Conservation (phyloP, 1,140 invertebrate species). For the Cydia strobilella region DNA sequence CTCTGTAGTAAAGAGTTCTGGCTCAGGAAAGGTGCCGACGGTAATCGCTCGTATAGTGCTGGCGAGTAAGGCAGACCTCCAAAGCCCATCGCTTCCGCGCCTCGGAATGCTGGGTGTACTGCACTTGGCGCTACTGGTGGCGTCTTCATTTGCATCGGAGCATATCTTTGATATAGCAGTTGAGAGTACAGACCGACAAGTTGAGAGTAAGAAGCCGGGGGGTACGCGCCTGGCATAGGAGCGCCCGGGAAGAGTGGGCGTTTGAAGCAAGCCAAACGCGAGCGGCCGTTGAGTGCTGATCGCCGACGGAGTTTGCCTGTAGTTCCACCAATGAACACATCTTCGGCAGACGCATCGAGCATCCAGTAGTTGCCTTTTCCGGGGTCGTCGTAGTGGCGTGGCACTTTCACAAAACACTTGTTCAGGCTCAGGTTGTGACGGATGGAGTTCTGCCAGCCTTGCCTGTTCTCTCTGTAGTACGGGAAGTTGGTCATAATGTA, state of each 20-base stretch:
- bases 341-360: conserved; percentile 95
- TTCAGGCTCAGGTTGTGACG: conserved; percentile 98
- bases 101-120: conserved; percentile 66
- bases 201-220: conserved; percentile 70
- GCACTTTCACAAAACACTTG: conserved; percentile 99
- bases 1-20: conserved; percentile 53
- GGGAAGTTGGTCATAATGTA: conserved; percentile 99
- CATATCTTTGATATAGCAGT: conserved; percentile 78
- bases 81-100: conserved; percentile 53
- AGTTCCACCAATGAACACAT: conserved; percentile 98
- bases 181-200: conserved; percentile 73
- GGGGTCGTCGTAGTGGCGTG: conserved; percentile 95
- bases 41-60: conserved; percentile 60
- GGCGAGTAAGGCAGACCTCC: conserved; percentile 58
- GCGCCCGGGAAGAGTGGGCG: conserved; percentile 81
- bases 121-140: conserved; percentile 61
- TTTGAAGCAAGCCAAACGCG: conserved; percentile 93
- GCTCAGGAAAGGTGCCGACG: conserved; percentile 53
- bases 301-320: conserved; percentile 96
- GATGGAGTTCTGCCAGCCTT: conserved; percentile 99
- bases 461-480: conserved; percentile 98
- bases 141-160: conserved; percentile 67
- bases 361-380: conserved; percentile 99
- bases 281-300: conserved; percentile 91
- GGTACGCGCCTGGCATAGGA: conserved; percentile 77